Evolutionary conservation across 2,113 vertebrate species (phyloP), one percentile per base, ranked within the genome.

Genomic region (Trichechus manatus): DNA sequence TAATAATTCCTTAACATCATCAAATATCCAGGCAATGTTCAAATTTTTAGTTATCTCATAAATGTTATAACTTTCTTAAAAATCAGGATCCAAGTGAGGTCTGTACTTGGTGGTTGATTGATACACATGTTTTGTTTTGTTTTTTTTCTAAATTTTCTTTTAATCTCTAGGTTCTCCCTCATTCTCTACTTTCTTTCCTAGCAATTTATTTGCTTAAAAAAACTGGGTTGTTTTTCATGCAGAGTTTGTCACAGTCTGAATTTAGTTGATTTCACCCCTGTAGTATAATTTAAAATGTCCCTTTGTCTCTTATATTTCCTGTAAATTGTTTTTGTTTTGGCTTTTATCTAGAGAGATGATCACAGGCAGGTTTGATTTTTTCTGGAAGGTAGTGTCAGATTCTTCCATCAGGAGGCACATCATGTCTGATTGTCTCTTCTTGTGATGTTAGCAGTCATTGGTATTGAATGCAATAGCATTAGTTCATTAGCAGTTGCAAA

Each of bases 211-310:
- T 82, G 14, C 22, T 87, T 90, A 44, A 97, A 91, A 86, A 91
- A 97, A 90, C 31, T 84, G 59, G n/a, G 5, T 92, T 83, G 33
- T 68, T 86, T 39, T 36, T 39, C 68, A 39, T 42, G 87, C 42
- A 59, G 66, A 78, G 80, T 68, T 89, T 96, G 53, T 88, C 47
- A 19, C 75, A 64, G 14, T 75, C 39, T 93, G 50, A 85, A 50
- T 94, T 95, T 87, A 85, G 66, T 53, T 72, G 66, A 95, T 88
- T 94, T 95, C 66, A 91, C 88, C 23, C 86, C 87, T 68, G 82
- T 86, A 39, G 59, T 91, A 15, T 93, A 91, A 94, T 93, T 94
- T 88, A 56, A 88, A 91, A 87, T 87, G 53, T 78, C 6, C 7
- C 50, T 80, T 95, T 85, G 56, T 87, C 59, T 15, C 29, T 39